A percentile compares a stretch with the other conserved stretches of the same genome.
These are phyloP conservation scores for Haemorhous mexicanus DNA, from an alignment of 2,113 vertebrate genomes.

Conservation along the genomic window DNA sequence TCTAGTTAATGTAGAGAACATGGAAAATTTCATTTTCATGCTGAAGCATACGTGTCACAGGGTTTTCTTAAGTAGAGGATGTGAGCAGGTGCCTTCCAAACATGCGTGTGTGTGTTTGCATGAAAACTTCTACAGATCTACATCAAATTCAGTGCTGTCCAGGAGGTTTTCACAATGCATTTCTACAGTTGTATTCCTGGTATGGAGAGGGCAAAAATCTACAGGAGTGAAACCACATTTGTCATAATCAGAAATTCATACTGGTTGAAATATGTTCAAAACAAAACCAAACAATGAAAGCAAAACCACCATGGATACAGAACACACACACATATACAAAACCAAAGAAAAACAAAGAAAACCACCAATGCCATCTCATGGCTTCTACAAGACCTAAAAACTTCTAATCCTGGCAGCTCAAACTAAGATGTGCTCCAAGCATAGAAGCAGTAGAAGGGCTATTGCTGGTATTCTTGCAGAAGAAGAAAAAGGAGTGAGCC, in stretches of 20 bases:
- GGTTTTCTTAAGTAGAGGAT: not conserved
- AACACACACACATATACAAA: not conserved
- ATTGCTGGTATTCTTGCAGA: not conserved
- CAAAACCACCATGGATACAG: not conserved
- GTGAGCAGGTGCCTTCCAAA: not conserved
- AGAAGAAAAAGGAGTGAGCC: not conserved
- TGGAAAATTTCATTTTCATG: not conserved
- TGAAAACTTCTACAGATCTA: not conserved
- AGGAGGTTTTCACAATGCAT: not conserved
- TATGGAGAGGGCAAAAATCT: not conserved
- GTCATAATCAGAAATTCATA: fast-evolving
- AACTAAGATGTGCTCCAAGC: not conserved
- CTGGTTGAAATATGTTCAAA: not conserved
- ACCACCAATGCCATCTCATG: not conserved
- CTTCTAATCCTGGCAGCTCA: not conserved
- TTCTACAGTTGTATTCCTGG: not conserved
- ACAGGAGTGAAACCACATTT: not conserved
- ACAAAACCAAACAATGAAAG: not conserved
- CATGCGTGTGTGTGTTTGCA: fast-evolving
- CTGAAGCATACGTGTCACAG: not conserved
- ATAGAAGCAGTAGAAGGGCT: not conserved
- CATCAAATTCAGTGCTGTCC: not conserved
- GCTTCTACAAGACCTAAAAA: not conserved
- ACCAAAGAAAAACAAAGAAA: not conserved
- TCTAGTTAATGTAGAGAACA: not conserved